These are phyloP conservation scores for Chrysodeixis includens DNA, from an alignment of 2,888 invertebrate species.

Conservation along the genomic window DNA sequence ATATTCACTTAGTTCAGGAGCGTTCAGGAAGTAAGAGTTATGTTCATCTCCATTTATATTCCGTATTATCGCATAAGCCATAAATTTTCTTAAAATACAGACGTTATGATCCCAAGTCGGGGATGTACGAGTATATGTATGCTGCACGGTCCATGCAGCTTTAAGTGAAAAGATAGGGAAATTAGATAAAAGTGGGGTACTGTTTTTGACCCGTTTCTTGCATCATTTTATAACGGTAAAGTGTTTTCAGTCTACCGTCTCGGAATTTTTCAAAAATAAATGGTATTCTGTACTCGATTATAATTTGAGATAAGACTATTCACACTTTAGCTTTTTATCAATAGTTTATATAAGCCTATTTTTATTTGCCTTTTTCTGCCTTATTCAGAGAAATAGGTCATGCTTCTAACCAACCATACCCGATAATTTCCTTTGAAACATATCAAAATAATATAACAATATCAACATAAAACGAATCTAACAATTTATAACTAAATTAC, in stretches of 20 bases:
- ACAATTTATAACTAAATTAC: constrained; percentile 54
- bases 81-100: constrained; percentile 53
- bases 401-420: neutral
- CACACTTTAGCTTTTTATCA: too few relatives aligned
- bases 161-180: constrained; percentile 43
- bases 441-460: constrained; percentile 27
- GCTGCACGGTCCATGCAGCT: constrained; percentile 22
- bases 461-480: constrained; percentile 39
- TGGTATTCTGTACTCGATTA: too few relatives aligned
- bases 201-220: constrained; percentile 16
- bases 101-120: constrained; percentile 54
- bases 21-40: constrained; percentile 32
- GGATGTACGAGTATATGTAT: constrained; percentile 42
- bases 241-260: too few relatives aligned
- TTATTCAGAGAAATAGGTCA: too few relatives aligned
- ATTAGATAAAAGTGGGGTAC: constrained; percentile 37
- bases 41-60: constrained; percentile 34
- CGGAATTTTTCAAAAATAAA: too few relatives aligned
- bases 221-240: too few relatives aligned
- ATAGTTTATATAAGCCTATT: too few relatives aligned
- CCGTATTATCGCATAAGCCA: constrained; percentile 41
- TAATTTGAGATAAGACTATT: too few relatives aligned
- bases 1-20: neutral
- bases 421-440: constrained; percentile 13
- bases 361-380: too few relatives aligned